Percentiles rank a stretch among this genome's conserved stretches.
Evolutionary conservation across 2,888 invertebrate genomes (phyloP).

Genomic region (Spilarctia lutea): DNA sequence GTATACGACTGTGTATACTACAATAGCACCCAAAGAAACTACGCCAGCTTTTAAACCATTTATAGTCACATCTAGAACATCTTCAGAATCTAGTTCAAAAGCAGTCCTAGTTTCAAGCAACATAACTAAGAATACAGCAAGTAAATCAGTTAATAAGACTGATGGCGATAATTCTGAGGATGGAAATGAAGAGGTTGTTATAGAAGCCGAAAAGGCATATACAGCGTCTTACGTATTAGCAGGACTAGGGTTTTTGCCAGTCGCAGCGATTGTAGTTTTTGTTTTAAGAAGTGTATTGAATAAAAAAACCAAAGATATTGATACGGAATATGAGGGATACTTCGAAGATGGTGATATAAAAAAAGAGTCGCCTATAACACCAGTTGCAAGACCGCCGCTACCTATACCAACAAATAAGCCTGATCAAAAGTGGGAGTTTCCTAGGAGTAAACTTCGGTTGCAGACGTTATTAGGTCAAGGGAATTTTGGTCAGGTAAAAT

Average conservation of each 20-base stretch:
- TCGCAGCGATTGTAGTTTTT: constrained; percentile 86
- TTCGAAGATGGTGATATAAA: constrained; percentile 86
- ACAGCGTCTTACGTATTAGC: constrained; percentile 88
- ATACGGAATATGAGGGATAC: constrained; percentile 87
- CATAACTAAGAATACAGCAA: constrained; percentile 49
- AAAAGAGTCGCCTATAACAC: constrained; percentile 83
- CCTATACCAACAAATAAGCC: constrained; percentile 85
- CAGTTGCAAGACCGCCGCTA: constrained; percentile 85
- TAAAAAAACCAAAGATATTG: constrained; percentile 85
- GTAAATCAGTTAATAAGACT: constrained; percentile 61
- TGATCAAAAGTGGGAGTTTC: constrained; percentile 91
- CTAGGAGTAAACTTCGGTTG: constrained; percentile 91
- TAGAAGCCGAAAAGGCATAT: constrained; percentile 87
- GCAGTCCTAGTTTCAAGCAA: constrained; percentile 60
- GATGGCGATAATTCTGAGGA: constrained; percentile 53
- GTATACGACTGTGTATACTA: constrained; percentile 43
- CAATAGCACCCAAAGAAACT: constrained; percentile 49
- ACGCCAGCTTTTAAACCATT: constrained; percentile 66
- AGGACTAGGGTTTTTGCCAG: constrained; percentile 87
- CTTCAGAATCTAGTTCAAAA: constrained; percentile 75
- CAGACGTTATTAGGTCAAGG: constrained; percentile 94
- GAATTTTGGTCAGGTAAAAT: constrained; percentile 91
- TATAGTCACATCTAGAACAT: constrained; percentile 79
- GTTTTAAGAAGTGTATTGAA: constrained; percentile 84
- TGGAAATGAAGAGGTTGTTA: constrained; percentile 82